Base-by-base conservation (phyloP, 2,888 invertebrate genomes). In the Leistus spinibarbis region DNA sequence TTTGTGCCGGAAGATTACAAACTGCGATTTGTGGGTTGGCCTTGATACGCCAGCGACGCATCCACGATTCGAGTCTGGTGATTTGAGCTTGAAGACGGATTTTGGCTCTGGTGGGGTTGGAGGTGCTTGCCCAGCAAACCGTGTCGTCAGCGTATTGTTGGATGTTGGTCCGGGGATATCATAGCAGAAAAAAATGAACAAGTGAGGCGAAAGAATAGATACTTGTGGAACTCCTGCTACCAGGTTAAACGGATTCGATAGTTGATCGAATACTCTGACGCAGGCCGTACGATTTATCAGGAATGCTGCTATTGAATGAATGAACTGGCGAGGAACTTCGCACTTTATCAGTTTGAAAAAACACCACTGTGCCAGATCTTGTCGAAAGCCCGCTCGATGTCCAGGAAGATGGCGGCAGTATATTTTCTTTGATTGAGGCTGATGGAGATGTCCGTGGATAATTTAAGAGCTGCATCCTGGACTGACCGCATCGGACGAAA, bases 341-440 rank as follows among this genome's bases (percentile, higher is more conserved):
- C 10, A 10, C 10, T 10, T 53, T 53, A n/a, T n/a, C n/a, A n/a
- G n/a, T n/a, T n/a, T n/a, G n/a, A n/a, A n/a, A n/a, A 19, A 20
- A 16, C 10, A 24, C 23, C 68, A 2, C 17, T 24, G 10, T 64
- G 64, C 64, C 54, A 71, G 3, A 63, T 64, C 17, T 20, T 53
- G 27, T 54, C 71, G 22, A 64, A 66, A 7, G 66, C 66, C 16
- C 66, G 24, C 19, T 66, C 66, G 53, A 66, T 40, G 66, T 66
- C 66, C 19, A 66, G 66, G 17, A 66, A 66, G 1, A 54, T 7
- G n/a, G 66, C 53, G 1, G 66, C 40, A n/a, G 53, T 19, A 2
- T 3, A 3, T n/a, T 40, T n/a, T 0, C 19, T 9, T 16, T 5
- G n/a, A 19, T 66, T 66, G 1, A 66, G 1, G 7, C 53, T 5